Conservation (phyloP, 2,888 invertebrate genomes). For the Scaptomyza caliginosa region DNA sequence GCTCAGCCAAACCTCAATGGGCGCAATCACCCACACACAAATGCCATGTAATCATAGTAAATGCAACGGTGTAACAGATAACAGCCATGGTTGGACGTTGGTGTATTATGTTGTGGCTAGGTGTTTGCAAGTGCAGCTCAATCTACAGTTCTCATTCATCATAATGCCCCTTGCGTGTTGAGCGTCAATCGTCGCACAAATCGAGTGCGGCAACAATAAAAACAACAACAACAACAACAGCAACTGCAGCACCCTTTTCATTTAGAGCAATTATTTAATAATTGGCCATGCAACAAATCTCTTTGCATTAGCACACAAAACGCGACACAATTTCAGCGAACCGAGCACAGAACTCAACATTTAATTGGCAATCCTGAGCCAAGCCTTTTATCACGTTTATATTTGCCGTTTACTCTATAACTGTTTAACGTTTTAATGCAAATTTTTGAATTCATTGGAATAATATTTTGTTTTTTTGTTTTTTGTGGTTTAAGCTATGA, state of each 20-base stretch:
- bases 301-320: conserved; percentile 28
- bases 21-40: conserved; percentile 68
- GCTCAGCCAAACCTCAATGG: conserved; percentile 55
- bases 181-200: conserved; percentile 31
- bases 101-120: not conserved
- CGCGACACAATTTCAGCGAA: conserved; percentile 4
- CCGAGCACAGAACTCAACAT: not conserved
- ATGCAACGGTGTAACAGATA: conserved; percentile 26
- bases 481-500: too few species aligned
- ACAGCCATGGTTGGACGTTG: not conserved
- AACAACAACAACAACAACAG: conserved; percentile 33
- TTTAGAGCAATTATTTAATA: conserved; percentile 64
- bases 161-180: conserved; percentile 34
- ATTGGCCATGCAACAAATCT: conserved; percentile 48
- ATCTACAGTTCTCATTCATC: conserved; percentile 19
- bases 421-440: conserved; percentile 8
- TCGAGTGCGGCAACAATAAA: too few species aligned
- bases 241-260: conserved; percentile 50
- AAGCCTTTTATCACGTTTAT: not conserved
- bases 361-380: conserved; percentile 23
- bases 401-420: conserved; percentile 10
- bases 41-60: conserved; percentile 53
- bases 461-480: too few species aligned
- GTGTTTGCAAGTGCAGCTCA: conserved; percentile 33
- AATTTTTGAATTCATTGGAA: conserved; percentile 15